These are phyloP conservation scores for Dermatemys mawii DNA, from an alignment of 2,113 vertebrate genomes.

Conservation along the genomic window DNA sequence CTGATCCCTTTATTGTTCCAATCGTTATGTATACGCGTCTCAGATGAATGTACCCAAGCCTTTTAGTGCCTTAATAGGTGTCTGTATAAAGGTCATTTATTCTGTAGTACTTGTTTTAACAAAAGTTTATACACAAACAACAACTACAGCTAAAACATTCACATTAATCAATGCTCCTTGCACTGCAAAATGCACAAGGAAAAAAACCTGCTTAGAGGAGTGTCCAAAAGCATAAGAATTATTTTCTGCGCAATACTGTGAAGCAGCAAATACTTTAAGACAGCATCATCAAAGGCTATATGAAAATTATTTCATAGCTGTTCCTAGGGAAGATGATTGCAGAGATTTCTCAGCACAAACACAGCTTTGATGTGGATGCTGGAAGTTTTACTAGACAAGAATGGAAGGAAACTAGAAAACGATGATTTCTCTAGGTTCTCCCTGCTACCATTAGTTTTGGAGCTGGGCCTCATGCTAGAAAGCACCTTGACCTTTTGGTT, in stretches of 20 bases:
- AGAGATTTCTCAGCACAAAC: constrained; percentile 16
- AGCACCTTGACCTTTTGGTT: constrained; percentile 66
- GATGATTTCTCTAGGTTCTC: neutral
- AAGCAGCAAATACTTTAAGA: constrained; percentile 45
- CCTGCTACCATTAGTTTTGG: constrained; percentile 51
- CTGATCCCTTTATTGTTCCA: constrained; percentile 81
- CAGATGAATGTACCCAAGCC: constrained; percentile 84
- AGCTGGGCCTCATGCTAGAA: constrained; percentile 44
- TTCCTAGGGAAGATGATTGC: neutral
- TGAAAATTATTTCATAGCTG: constrained; percentile 2
- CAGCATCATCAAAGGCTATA: neutral
- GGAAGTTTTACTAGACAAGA: neutral
- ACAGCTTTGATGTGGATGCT: neutral
- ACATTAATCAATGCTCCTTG: constrained; percentile 76
- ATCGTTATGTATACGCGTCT: constrained; percentile 76
- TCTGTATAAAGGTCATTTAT: constrained; percentile 85
- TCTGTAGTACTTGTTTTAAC: constrained; percentile 81
- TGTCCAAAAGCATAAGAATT: constrained; percentile 35
- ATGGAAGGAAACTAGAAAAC: neutral
- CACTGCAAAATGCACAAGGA: constrained; percentile 52
- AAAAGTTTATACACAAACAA: constrained; percentile 87
- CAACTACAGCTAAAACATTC: constrained; percentile 81
- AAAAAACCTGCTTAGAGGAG: constrained; percentile 32
- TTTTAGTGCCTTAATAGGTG: constrained; percentile 86
- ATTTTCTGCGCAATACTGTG: constrained; percentile 28